phyloP scores from a whole-genome alignment of 1,140 invertebrate genomes.

The Bombyx mandarina region DNA sequence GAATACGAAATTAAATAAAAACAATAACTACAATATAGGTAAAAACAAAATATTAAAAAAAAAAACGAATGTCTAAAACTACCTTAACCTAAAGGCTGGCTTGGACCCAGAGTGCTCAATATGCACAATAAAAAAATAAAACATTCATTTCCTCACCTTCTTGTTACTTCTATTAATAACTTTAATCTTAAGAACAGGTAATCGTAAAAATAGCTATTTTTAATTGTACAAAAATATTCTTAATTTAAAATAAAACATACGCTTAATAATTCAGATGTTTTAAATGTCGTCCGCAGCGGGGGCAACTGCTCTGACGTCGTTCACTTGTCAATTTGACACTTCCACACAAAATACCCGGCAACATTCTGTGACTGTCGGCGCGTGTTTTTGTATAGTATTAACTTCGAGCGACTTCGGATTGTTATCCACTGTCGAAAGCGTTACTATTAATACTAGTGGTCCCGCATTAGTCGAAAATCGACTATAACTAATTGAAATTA shows the following conservation, averaged over 20 bases:
- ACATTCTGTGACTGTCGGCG: constrained; percentile 15
- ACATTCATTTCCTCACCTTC: no score
- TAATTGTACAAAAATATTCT: no score
- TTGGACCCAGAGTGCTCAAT: no score
- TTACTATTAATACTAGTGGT: no score
- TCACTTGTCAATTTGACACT: constrained; percentile 38
- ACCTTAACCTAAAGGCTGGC: neutral
- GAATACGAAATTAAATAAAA: neutral
- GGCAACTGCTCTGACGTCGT: constrained; percentile 27
- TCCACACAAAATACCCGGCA: constrained; percentile 22
- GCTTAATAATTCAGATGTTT: constrained; percentile 4
- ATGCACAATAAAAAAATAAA: no score
- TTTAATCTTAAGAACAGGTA: no score
- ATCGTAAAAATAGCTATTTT: no score
- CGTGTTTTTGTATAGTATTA: constrained; percentile 9
- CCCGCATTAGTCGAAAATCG: no score
- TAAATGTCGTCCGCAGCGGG: constrained; percentile 20
- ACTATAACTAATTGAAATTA: no score
- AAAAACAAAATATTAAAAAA: neutral
- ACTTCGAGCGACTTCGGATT: neutral
- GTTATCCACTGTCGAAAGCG: no score
- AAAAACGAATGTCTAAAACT: neutral
- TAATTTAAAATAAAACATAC: no score
- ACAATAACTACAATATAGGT: neutral
- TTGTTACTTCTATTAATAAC: no score